Conservation (phyloP, 1,140 invertebrate species). For the Acromyrmex charruanus region DNA sequence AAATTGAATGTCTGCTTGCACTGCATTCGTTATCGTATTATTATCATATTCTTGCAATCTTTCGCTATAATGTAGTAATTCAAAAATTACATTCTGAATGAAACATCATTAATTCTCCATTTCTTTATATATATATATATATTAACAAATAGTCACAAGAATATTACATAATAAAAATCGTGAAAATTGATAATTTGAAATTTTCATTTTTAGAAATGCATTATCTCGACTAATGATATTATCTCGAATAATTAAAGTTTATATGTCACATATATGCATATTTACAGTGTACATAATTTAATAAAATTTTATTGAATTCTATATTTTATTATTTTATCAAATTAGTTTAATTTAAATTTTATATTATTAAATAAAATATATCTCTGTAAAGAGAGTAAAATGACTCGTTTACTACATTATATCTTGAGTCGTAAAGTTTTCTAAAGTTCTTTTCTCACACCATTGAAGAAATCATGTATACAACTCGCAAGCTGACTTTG, state of each 20-base stretch:
- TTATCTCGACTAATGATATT: background rate
- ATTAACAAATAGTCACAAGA: background rate
- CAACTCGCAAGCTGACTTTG: background rate
- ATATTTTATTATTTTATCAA: too few species aligned
- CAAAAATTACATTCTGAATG: background rate
- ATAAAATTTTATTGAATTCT: too few species aligned
- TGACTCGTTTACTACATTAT: background rate
- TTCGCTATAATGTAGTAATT: background rate
- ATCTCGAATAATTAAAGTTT: background rate
- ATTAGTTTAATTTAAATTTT: background rate
- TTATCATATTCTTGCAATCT: background rate
- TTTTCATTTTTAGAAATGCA: background rate
- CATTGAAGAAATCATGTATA: background rate
- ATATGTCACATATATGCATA: background rate
- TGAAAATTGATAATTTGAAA: background rate
- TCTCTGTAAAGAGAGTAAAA: background rate
- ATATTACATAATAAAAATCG: background rate
- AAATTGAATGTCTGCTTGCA: background rate
- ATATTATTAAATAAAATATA: background rate
- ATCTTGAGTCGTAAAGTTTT: background rate
- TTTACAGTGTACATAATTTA: too few species aligned
- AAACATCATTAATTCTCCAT: background rate
- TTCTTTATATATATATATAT: background rate
- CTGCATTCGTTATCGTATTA: background rate
- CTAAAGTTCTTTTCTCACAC: background rate